Conservation (phyloP, 2,888 invertebrate species). For the Melipona beecheii region DNA sequence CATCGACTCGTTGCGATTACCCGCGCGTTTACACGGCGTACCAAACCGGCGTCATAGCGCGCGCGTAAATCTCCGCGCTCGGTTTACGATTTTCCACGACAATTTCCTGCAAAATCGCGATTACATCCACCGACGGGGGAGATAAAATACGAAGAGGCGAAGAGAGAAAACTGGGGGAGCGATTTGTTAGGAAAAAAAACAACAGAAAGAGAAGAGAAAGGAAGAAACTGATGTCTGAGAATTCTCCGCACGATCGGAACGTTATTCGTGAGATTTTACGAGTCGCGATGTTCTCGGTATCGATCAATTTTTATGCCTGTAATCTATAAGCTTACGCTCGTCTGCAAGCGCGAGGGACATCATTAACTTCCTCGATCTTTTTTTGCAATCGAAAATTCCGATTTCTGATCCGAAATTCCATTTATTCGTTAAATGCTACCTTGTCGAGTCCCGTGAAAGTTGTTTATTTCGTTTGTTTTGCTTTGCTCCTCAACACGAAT, state of each 20-base stretch:
- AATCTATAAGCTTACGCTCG: no score
- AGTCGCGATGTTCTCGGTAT: neutral
- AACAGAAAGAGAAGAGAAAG: neutral
- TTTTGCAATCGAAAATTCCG: no score
- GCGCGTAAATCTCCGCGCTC: neutral
- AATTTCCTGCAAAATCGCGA: neutral
- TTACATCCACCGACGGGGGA: neutral
- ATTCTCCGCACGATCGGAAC: neutral
- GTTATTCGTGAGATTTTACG: neutral
- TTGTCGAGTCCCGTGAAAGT: no score
- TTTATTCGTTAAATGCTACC: no score
- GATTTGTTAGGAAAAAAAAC: neutral
- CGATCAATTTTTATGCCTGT: neutral
- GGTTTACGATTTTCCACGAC: neutral
- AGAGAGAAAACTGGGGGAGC: no score
- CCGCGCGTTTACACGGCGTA: constrained; percentile 1
- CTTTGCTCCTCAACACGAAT: no score
- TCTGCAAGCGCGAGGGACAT: no score
- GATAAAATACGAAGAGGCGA: neutral
- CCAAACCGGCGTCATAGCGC: constrained; percentile 15
- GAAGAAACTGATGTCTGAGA: neutral
- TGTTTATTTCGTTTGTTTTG: no score
- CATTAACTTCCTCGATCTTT: no score
- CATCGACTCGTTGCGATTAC: constrained; percentile 28
- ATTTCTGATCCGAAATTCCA: no score